phyloP scores from a whole-genome alignment of 2,888 invertebrate species.

The Himalopsyche kuldschensis region DNA sequence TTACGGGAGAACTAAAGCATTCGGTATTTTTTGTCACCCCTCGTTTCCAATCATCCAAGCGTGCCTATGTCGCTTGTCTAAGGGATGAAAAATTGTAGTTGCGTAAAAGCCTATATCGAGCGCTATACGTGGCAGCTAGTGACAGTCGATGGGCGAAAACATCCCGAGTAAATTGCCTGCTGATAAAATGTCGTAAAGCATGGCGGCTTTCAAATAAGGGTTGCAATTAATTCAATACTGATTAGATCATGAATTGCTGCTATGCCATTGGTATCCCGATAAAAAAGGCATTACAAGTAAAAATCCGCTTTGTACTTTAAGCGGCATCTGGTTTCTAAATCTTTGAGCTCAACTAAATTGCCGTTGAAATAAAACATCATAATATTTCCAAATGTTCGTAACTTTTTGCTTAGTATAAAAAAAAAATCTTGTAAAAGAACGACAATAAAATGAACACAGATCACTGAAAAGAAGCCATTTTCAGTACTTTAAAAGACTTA shows the following conservation, averaged over 20 bases:
- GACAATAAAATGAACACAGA: no score
- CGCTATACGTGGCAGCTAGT: neutral
- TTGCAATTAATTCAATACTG: neutral
- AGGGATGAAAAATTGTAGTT: neutral
- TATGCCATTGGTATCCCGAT: neutral
- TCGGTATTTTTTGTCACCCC: neutral
- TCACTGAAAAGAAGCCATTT: no score
- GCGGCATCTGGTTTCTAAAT: no score
- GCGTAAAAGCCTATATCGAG: neutral
- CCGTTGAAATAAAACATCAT: no score
- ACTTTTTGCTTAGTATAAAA: no score
- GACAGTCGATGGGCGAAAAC: neutral
- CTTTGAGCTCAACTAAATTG: no score
- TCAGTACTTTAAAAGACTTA: no score
- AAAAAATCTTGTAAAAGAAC: no score
- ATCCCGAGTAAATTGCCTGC: neutral
- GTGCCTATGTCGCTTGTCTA: neutral
- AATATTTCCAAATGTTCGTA: no score
- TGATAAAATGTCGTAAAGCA: neutral
- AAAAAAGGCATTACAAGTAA: neutral
- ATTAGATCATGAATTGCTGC: neutral
- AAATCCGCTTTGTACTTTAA: neutral
- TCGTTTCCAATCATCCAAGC: neutral
- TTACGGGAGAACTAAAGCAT: neutral
- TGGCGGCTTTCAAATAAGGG: neutral